A percentile compares a stretch with the other conserved stretches of the same genome.
These are phyloP conservation scores for Arctia plantaginis DNA, from an alignment of 2,888 invertebrate species.

Conservation along the genomic window DNA sequence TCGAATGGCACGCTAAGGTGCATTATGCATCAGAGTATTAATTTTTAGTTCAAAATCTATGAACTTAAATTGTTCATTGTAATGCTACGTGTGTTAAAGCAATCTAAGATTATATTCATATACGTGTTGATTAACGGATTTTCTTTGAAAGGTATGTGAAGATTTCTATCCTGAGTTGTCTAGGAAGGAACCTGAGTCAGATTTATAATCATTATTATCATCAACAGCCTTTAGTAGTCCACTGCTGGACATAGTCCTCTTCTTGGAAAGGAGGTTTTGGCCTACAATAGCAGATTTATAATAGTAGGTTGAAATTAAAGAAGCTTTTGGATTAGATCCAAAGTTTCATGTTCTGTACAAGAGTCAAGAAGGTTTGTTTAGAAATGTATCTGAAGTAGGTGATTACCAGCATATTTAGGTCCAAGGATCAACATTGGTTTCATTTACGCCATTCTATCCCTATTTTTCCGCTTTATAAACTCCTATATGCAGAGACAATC, in stretches of 20 bases:
- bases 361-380: background rate
- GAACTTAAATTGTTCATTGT: background rate
- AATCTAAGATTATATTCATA: background rate
- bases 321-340: background rate
- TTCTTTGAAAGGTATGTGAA: conserved; percentile 1
- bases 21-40: background rate
- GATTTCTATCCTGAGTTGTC: background rate
- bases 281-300: background rate
- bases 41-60: background rate
- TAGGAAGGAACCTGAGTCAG: background rate
- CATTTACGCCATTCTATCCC: background rate
- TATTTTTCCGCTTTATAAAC: background rate
- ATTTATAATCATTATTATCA: too few relatives aligned
- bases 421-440: background rate
- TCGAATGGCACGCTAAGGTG: background rate
- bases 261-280: too few relatives aligned
- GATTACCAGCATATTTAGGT: background rate
- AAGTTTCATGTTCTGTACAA: background rate
- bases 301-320: background rate
- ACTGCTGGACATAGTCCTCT: too few relatives aligned
- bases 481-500: too few relatives aligned
- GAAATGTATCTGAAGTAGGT: background rate
- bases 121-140: background rate
- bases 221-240: too few relatives aligned
- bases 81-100: background rate